A percentile compares a stretch with the other conserved stretches of the same genome.
Evolutionary conservation across 2,797 vertebrate genomes (phyloP).

Genomic region (Labroides dimidiatus): DNA sequence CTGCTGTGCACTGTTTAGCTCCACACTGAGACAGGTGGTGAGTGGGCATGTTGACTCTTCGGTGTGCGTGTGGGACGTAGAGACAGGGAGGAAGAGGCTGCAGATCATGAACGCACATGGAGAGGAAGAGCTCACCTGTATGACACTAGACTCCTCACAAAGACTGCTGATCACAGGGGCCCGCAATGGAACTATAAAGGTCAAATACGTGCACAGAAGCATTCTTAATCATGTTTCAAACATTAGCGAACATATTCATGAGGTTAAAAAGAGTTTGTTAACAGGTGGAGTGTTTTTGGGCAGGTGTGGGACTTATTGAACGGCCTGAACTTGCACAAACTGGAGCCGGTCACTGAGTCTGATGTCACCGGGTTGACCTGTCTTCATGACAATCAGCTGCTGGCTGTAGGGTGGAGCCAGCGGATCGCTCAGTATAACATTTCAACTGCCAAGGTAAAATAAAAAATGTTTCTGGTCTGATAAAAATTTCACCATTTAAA

Average conservation of each 20-base stretch:
- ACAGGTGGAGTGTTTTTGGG: not conserved
- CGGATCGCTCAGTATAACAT: constrained; percentile 75
- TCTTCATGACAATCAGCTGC: constrained; percentile 69
- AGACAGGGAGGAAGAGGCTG: constrained; percentile 54
- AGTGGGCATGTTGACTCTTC: constrained; percentile 72
- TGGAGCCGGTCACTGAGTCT: constrained; percentile 73
- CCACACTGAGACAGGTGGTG: constrained; percentile 73
- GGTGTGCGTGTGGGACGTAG: constrained; percentile 65
- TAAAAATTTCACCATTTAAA: too few relatives aligned
- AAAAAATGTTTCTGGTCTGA: not conserved
- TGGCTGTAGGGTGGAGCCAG: constrained; percentile 80
- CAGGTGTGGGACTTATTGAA: constrained; percentile 84
- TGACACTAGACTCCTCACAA: constrained; percentile 75
- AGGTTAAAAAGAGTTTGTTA: not conserved
- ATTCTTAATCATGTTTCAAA: not conserved
- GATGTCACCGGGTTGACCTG: constrained; percentile 78
- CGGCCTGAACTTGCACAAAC: constrained; percentile 81
- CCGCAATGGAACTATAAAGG: constrained; percentile 73
- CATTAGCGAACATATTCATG: not conserved
- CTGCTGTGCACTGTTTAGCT: constrained; percentile 67
- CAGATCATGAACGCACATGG: constrained; percentile 73
- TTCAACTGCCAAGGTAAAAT: constrained; percentile 59
- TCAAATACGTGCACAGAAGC: constrained; percentile 4
- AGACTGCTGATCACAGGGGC: constrained; percentile 77
- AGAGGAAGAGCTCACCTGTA: constrained; percentile 73